These are phyloP conservation scores for Carposina sasakii DNA, from an alignment of 1,140 invertebrate genomes.

Conservation along the genomic window DNA sequence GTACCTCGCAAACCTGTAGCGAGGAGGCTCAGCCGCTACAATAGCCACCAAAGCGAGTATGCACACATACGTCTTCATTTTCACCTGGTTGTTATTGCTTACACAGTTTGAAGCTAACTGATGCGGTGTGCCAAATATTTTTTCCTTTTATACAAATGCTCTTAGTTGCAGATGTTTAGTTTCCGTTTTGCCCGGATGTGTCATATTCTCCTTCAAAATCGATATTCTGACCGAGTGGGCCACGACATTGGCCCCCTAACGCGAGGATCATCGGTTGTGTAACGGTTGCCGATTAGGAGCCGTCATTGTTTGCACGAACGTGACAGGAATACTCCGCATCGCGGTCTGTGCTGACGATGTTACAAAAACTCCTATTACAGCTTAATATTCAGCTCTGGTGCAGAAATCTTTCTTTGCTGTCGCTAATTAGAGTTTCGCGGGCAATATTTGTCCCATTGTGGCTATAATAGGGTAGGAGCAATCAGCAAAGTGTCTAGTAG, in stretches of 20 bases:
- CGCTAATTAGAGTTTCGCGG: slow-evolving; percentile 39
- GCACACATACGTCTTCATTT: slow-evolving; percentile 47
- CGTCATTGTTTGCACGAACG: slow-evolving; percentile 57
- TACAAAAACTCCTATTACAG: slow-evolving; percentile 50
- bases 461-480: slow-evolving; percentile 19
- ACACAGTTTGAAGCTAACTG: slow-evolving; percentile 47
- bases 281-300: slow-evolving; percentile 53
- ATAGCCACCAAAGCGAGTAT: slow-evolving; percentile 42
- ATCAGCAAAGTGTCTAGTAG: slow-evolving; percentile 15
- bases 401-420: slow-evolving; percentile 49
- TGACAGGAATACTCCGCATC: slow-evolving; percentile 38
- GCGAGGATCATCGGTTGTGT: slow-evolving; percentile 55
- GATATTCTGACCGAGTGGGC: slow-evolving; percentile 54
- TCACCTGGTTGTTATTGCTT: slow-evolving; percentile 38
- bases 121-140: slow-evolving; percentile 33
- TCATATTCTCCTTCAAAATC: slow-evolving; percentile 42
- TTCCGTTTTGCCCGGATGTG: slow-evolving; percentile 57
- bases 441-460: slow-evolving; percentile 14
- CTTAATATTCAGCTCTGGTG: slow-evolving; percentile 61
- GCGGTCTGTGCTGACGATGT: slow-evolving; percentile 30
- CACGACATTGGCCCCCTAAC: slow-evolving; percentile 62
- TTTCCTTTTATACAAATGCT: slow-evolving; percentile 49
- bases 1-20: slow-evolving; percentile 34
- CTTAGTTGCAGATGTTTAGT: slow-evolving; percentile 28
- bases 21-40: slow-evolving; percentile 49